Evolutionary conservation across 2,113 vertebrate genomes (phyloP), one percentile per base, ranked within the genome.

Genomic region (Danionella cerebrum): DNA sequence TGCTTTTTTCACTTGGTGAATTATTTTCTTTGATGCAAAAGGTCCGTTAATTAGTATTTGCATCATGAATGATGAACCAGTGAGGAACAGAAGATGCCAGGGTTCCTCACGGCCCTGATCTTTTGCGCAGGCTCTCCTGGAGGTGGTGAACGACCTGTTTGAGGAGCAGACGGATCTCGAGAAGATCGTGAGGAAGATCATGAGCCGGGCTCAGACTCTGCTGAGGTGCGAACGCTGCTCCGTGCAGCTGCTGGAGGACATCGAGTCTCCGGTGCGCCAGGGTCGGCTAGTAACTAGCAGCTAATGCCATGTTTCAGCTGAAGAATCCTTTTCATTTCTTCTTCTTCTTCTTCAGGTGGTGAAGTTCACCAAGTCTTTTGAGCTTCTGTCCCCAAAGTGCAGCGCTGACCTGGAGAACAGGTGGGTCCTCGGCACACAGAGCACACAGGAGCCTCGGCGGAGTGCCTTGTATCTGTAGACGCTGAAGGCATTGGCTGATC

Each of bases 131-230:
- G 93, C 96, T 58, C 90, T 99, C 77, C 76, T 99, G 65, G 96
- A 99, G 84, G 96, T 99, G 27, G 96, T 99, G 76, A 99, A 99
- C 77, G 96, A 99, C 69, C 90, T 99, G 80, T 98, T 99, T 84
- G 96, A 99, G 70, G 96, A 99, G 79, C 96, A 99, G 84, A 99
- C 96, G 35, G 93, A 99, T 84, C 83, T 99, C 84, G 96, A 99
- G 89, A 99, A 99, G 87, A 94, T 98, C 76, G 94, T 99, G 70
- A 92, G 93, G 86, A 99, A 98, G 89, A 99, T 99, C 77, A 99
- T 99, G 96, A 94, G 96, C 78, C 93, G 96, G 16, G 96, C 96
- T 42, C 96, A 99, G 86, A 96, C 94, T 7, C 84, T 98, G 54
- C 80, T 99, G 53, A 95, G 97, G 84, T 99, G 96, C 74, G 96